Conservation (phyloP, 2,888 invertebrate genomes). For the Diplolepis rosae region DNA sequence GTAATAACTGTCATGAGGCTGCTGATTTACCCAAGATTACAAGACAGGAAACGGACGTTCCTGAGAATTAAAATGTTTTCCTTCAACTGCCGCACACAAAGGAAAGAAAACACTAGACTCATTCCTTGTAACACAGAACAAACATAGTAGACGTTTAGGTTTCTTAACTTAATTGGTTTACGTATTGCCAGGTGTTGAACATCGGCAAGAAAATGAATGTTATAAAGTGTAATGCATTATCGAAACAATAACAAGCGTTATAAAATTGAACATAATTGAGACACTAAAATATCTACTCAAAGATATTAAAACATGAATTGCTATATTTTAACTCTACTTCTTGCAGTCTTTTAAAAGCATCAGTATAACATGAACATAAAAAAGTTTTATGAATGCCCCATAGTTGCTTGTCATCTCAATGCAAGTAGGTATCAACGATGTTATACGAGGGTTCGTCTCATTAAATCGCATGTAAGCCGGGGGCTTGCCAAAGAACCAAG, state of each 20-base stretch:
- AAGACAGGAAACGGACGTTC: constrained; percentile 28
- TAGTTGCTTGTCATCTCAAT: constrained; percentile 14
- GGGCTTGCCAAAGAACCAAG: constrained; percentile 24
- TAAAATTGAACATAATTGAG: too few relatives aligned
- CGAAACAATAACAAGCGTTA: too few relatives aligned
- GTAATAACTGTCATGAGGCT: constrained; percentile 25
- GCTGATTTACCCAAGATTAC: constrained; percentile 23
- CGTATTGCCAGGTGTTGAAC: not conserved
- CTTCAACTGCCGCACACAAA: constrained; percentile 10
- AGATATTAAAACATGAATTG: too few relatives aligned
- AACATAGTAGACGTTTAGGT: constrained; percentile 2
- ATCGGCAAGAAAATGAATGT: not conserved
- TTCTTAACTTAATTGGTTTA: constrained; percentile 1
- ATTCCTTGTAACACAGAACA: not conserved
- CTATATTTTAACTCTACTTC: too few relatives aligned
- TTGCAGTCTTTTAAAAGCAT: not conserved
- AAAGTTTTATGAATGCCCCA: constrained; percentile 9
- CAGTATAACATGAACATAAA: not conserved
- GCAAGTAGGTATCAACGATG: constrained; percentile 12
- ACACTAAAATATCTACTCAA: too few relatives aligned
- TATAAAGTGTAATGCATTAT: not conserved
- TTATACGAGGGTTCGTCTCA: constrained; percentile 25
- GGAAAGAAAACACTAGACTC: not conserved
- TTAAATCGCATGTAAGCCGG: constrained; percentile 22
- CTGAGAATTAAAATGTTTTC: constrained; percentile 25